Evolutionary conservation across 2,113 vertebrate species (phyloP).

Genomic region (Hyaena hyaena): DNA sequence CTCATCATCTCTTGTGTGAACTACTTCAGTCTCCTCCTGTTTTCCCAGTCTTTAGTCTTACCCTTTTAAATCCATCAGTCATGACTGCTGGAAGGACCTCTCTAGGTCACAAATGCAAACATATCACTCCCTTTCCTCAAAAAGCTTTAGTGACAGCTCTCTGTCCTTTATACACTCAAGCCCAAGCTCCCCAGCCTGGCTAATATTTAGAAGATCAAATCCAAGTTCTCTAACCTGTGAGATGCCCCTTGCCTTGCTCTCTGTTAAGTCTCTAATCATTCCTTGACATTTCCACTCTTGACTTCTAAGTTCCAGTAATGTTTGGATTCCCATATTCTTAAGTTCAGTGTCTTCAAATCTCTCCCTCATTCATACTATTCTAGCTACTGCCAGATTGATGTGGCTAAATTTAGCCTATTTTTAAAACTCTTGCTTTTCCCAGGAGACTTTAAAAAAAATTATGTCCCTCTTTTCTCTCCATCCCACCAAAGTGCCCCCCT

Average conservation of each 20-base stretch:
- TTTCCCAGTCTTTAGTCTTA: not conserved
- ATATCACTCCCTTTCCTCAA: not conserved
- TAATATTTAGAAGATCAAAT: not conserved
- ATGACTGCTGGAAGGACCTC: not conserved
- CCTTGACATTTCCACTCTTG: not conserved
- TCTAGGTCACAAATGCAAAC: not conserved
- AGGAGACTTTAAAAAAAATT: not conserved
- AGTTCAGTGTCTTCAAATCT: not conserved
- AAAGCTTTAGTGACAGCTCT: not conserved
- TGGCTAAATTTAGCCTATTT: not conserved
- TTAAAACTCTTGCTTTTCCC: not conserved
- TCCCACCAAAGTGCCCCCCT: not conserved
- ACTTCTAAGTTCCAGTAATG: not conserved
- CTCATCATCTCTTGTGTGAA: not conserved
- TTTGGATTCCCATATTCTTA: not conserved
- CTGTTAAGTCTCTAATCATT: not conserved
- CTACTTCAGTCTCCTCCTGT: not conserved
- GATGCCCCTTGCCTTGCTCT: not conserved
- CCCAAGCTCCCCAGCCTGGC: not conserved
- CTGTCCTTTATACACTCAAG: not conserved
- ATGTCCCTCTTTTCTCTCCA: too few relatives aligned
- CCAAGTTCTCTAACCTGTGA: not conserved
- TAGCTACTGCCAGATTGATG: not conserved
- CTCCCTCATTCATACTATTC: not conserved
- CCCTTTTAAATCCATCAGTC: not conserved